Evolutionary conservation across 2,113 vertebrate genomes (phyloP), one percentile per base, ranked within the genome.

Genomic region (Anhinga anhinga): DNA sequence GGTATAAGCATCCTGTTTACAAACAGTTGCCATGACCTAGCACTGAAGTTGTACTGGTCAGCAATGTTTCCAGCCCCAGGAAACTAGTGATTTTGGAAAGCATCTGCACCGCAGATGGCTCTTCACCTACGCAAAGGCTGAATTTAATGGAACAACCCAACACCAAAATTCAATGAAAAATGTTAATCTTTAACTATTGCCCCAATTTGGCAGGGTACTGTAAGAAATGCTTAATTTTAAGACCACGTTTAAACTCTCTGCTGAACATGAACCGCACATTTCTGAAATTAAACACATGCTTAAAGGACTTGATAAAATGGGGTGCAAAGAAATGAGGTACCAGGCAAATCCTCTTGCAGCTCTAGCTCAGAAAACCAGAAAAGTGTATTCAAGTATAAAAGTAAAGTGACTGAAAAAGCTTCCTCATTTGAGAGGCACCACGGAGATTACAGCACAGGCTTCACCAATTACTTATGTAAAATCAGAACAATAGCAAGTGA

Each of bases 401-500:
- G 40, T 27, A 42, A 72, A 74, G 83, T 56, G 61, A 70, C 23
- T 55, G 62, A 34, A 85, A 82, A 91, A 91, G 26, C 52, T 77
- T 81, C 70, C 81, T 79, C 50, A 80, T 76, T 59, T 88, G 74
- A 94, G 74, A 94, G 74, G 73, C 93, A 90, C 81, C 79, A 81
- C 0, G 0, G 59, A 95, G 62, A 88, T 85, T 53, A 83, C 71
- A 90, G 38, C 50, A 70, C 58, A 95, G 88, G 82, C 52, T 81
- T 81, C 95, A 93, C 13, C 70, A 95, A 86, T 82, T 90, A 92
- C 65, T 95, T 91, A 90, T 1, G 6, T 72, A 94, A 95, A 91
- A 93, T 52, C 55, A 73, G 82, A 95, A 91, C 82, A 95, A 93
- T 30, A 88, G 88, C 53, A 82, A 96, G 50, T 42, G 83, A 96